Base-by-base conservation (phyloP, 2,888 invertebrate species). In the Pterostichus madidus region DNA sequence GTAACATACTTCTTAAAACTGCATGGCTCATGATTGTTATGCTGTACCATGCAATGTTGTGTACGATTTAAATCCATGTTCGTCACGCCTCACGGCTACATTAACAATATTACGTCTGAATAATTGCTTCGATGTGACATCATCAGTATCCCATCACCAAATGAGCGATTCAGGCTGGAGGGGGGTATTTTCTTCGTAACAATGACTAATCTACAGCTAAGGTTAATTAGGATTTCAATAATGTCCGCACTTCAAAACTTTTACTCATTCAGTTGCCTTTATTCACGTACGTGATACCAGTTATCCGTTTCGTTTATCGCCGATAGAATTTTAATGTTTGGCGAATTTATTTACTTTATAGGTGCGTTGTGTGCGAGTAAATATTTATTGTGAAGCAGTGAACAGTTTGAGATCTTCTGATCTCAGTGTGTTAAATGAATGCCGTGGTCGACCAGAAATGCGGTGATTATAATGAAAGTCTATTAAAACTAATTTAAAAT, bases 401-500 rank as follows among this genome's bases (percentile, higher is more conserved):
- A 80, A 80, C 80, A 71, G 80, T 80, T 80, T 80, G 56, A 80
- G 52, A 73, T 56, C 39, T 71, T 39, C 80, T 80, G 80, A 78
- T 44, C 56, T 11, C 24, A 75, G 49, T 53, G 76, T 76, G 46
- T 75, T 80, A 49, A 80, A 52, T 71, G 71, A 71, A 56, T 71
- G 80, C 52, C 44, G 44, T 71, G 68, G 68, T 53, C 82, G 77
- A 64, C 76, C 68, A 83, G 77, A 83, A 83, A 83, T 83, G 83
- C 83, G 83, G 83, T 83, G 83, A 83, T 83, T 83, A 61, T 61
- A 83, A 83, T 83, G 83, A 83, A 83, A 83, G 76, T 83, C 83
- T 83, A 83, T 83, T 83, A 83, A 83, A 83, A 77, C 77, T 83
- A 83, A 83, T 83, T 83, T 83, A 83, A 83, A 83, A 83, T 77